A percentile compares a stretch with the other conserved stretches of the same genome.
Evolutionary conservation across 2,888 invertebrate genomes (phyloP).

Genomic region (Amphimallon solstitiale): DNA sequence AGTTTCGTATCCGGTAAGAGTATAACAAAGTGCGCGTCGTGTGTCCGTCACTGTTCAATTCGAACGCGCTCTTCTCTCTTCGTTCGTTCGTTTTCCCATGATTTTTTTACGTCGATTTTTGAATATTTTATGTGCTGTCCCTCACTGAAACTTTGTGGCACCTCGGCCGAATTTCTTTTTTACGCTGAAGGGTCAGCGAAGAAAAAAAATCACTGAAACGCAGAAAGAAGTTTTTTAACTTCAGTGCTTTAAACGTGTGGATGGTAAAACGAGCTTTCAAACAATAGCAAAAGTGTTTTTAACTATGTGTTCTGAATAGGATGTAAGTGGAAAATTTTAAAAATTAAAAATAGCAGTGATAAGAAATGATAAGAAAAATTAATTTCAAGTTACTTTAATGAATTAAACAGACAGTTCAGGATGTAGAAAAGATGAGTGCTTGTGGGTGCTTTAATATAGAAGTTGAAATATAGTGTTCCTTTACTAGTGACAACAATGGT

Average conservation of each 20-base stretch:
- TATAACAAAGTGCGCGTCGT: slow-evolving; percentile 13
- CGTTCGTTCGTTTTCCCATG: background rate
- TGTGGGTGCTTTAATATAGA: slow-evolving; percentile 4
- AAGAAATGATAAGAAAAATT: background rate
- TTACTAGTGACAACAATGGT: slow-evolving; percentile 30
- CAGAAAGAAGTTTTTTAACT: background rate
- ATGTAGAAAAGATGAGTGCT: slow-evolving; percentile 15
- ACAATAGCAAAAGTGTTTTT: background rate
- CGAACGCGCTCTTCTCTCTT: background rate
- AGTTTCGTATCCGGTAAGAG: slow-evolving; percentile 35
- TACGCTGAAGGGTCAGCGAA: background rate
- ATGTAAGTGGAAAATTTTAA: background rate
- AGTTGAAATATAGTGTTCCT: slow-evolving; percentile 11
- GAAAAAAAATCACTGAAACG: background rate
- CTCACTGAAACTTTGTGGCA: background rate
- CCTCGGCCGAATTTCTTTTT: too few relatives aligned
- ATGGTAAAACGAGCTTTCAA: background rate
- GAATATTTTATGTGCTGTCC: slow-evolving; percentile 6
- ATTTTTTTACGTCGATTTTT: slow-evolving; percentile 2
- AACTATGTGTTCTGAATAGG: background rate
- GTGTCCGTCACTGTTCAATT: background rate
- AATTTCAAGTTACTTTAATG: background rate
- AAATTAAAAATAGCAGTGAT: slow-evolving; percentile 1
- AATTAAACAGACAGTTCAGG: background rate
- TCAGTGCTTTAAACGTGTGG: background rate